phyloP scores from a whole-genome alignment of 1,140 invertebrate species.

The Theocolax elegans region DNA sequence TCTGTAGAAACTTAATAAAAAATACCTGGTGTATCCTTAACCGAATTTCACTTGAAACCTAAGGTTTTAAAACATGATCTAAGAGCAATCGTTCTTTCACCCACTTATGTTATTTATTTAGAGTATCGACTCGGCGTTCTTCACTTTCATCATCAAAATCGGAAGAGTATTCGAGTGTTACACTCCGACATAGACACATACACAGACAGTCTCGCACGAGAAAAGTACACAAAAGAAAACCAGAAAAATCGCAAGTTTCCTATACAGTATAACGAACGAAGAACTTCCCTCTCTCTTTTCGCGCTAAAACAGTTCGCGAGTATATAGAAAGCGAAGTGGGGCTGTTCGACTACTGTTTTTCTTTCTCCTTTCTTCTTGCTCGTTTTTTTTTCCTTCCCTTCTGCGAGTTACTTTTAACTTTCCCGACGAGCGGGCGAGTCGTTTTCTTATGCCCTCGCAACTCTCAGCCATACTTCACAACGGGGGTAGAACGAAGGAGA shows the following conservation, averaged over 20 bases:
- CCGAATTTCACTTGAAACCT: too few species aligned
- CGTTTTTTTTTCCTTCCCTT: constrained; percentile 8
- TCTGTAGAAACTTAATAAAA: too few species aligned
- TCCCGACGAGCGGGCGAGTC: constrained; percentile 21
- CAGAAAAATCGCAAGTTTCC: constrained; percentile 31
- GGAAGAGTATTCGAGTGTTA: too few species aligned
- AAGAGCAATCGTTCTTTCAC: too few species aligned
- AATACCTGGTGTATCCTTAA: too few species aligned
- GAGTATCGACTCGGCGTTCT: background rate
- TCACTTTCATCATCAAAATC: constrained; percentile 7
- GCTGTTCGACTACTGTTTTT: constrained; percentile 26
- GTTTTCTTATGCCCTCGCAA: constrained; percentile 16
- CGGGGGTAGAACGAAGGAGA: background rate
- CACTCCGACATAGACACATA: background rate
- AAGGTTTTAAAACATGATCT: too few species aligned
- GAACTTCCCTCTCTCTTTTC: constrained; percentile 23
- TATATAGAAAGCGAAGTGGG: background rate
- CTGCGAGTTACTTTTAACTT: constrained; percentile 56
- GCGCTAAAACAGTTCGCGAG: background rate
- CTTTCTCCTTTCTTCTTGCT: constrained; percentile 26
- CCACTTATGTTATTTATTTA: constrained; percentile 13
- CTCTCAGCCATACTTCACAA: background rate
- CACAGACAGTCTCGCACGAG: background rate
- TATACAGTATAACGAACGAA: constrained; percentile 36
- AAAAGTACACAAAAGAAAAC: constrained; percentile 28